These are phyloP conservation scores for Diabrotica virgifera DNA, from an alignment of 1,140 invertebrate species.

Conservation along the genomic window DNA sequence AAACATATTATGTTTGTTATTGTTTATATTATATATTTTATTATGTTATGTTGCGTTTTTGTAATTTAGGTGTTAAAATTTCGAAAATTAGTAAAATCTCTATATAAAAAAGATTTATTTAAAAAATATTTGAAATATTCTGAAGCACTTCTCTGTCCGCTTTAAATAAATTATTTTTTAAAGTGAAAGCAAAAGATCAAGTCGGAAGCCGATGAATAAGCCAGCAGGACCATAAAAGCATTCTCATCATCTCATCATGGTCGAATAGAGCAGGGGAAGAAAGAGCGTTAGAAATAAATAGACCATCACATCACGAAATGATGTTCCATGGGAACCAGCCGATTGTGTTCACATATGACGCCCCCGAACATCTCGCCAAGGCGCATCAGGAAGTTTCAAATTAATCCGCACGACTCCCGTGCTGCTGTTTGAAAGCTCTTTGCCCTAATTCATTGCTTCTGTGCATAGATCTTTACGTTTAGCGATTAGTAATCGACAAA, in stretches of 20 bases:
- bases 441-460: no score
- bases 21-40: no score
- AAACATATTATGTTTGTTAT: no score
- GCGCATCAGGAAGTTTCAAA: background rate
- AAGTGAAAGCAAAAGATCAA: background rate
- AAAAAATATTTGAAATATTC: no score
- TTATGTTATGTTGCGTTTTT: no score
- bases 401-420: background rate
- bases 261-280: conserved; percentile 1
- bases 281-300: background rate
- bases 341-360: conserved; percentile 1
- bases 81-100: no score
- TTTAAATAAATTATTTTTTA: background rate
- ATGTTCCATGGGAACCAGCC: background rate
- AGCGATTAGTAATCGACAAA: no score
- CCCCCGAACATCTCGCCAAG: background rate
- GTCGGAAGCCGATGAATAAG: background rate
- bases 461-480: no score
- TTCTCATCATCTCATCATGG: conserved; percentile 1
- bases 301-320: conserved; percentile 1
- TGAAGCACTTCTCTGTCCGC: no score
- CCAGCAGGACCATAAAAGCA: background rate
- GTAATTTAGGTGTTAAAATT: no score
- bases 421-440: no score
- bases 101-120: no score